Conservation (phyloP, 2,113 vertebrate species). For the Eptatretus burgeri region DNA sequence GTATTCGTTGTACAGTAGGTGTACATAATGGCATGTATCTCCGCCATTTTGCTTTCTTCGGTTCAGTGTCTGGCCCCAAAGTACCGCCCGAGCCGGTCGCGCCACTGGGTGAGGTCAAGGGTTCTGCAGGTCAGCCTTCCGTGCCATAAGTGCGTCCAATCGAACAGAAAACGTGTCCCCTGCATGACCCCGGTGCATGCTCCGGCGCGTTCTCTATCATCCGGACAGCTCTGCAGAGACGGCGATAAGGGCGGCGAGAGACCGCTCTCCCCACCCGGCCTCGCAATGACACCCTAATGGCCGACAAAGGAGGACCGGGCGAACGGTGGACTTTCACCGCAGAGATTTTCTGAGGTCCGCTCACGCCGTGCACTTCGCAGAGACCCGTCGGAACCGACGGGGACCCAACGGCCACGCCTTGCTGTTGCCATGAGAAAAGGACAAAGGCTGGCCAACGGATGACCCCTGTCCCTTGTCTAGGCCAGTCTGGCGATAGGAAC, state of each 20-base stretch:
- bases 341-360: neutral
- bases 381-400: neutral
- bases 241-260: neutral
- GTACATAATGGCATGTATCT: no score
- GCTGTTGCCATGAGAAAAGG: slow-evolving; percentile 1
- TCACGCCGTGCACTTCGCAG: neutral
- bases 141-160: slow-evolving; percentile 6
- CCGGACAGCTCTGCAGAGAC: neutral
- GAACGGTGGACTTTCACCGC: neutral
- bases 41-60: no score
- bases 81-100: neutral
- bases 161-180: slow-evolving; percentile 6
- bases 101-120: slow-evolving; percentile 5
- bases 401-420: no score
- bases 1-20: no score
- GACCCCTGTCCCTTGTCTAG: neutral
- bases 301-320: neutral
- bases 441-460: neutral
- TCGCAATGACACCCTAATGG: neutral
- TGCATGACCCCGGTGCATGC: slow-evolving; percentile 1
- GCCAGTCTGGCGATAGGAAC: slow-evolving; percentile 1
- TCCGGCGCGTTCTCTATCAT: slow-evolving; percentile 6
- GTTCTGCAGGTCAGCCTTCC: slow-evolving; percentile 4
- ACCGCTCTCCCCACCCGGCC: neutral
- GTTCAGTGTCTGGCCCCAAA: no score